A percentile compares a stretch with the other conserved stretches of the same genome.
Conservation (phyloP, 2,797 vertebrate genomes). For the Sebastes hubbsi region DNA sequence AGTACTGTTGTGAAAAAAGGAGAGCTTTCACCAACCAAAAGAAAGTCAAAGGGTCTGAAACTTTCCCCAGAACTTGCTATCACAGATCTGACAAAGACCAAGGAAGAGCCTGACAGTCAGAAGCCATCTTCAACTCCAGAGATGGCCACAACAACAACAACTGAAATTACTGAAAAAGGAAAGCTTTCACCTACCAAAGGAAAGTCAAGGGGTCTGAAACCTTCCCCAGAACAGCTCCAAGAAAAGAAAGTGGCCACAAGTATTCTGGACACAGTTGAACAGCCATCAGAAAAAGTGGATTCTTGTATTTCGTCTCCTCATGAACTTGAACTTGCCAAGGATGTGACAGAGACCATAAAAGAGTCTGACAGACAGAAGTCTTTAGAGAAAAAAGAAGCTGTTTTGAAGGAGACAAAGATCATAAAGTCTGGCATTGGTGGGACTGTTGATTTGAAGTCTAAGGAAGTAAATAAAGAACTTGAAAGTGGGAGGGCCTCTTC, state of each 20-base stretch:
- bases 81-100: no score
- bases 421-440: not conserved
- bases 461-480: not conserved
- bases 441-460: not conserved
- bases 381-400: not conserved
- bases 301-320: not conserved
- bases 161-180: not conserved
- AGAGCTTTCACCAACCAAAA: constrained; percentile 21
- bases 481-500: not conserved
- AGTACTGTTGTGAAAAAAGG: not conserved
- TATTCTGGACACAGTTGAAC: constrained; percentile 25
- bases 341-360: not conserved
- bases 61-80: not conserved
- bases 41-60: not conserved
- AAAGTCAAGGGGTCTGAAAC: not conserved
- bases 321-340: not conserved
- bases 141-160: not conserved
- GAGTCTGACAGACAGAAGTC: not conserved
- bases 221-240: not conserved
- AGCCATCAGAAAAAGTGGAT: not conserved
- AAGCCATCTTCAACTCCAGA: not conserved
- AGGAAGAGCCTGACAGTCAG: not conserved
- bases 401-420: no score
- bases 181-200: not conserved
- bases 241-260: constrained; percentile 37